Evolutionary conservation across 2,888 invertebrate species (phyloP).

Genomic region (Polymixis flavicincta): DNA sequence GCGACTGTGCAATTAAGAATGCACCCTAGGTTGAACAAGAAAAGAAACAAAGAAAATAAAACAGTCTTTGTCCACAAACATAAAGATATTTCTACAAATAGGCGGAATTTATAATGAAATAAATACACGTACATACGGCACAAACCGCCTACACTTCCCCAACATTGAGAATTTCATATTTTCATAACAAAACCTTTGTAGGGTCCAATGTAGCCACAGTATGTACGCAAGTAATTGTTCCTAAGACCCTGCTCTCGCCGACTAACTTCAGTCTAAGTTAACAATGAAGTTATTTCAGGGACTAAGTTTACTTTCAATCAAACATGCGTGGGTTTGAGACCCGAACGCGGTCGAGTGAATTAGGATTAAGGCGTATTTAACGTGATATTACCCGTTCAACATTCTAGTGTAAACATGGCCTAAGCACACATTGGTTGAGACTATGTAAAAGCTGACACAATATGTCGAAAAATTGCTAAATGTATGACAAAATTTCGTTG

Average conservation of each 20-base stretch:
- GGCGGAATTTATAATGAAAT: background rate
- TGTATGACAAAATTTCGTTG: constrained; percentile 3
- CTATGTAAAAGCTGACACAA: constrained; percentile 27
- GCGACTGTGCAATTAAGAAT: no score
- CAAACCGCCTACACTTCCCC: background rate
- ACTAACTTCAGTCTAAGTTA: constrained; percentile 35
- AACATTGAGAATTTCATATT: constrained; percentile 22
- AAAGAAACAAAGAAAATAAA: background rate
- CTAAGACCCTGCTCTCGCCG: constrained; percentile 9
- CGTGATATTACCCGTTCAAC: constrained; percentile 36
- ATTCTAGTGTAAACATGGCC: constrained; percentile 41
- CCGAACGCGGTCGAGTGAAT: constrained; percentile 40
- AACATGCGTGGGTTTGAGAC: constrained; percentile 31
- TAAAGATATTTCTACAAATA: background rate
- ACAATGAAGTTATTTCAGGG: constrained; percentile 57
- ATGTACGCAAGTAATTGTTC: constrained; percentile 30
- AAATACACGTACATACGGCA: background rate
- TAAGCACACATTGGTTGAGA: constrained; percentile 46
- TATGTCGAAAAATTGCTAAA: constrained; percentile 21
- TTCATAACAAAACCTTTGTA: constrained; percentile 48
- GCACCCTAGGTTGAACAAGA: no score
- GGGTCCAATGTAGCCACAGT: background rate
- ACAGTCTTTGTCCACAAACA: background rate
- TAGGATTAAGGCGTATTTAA: constrained; percentile 51
- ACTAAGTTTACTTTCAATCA: constrained; percentile 59